Evolutionary conservation across 2,888 invertebrate genomes (phyloP).

Genomic region (Agelastica alni): DNA sequence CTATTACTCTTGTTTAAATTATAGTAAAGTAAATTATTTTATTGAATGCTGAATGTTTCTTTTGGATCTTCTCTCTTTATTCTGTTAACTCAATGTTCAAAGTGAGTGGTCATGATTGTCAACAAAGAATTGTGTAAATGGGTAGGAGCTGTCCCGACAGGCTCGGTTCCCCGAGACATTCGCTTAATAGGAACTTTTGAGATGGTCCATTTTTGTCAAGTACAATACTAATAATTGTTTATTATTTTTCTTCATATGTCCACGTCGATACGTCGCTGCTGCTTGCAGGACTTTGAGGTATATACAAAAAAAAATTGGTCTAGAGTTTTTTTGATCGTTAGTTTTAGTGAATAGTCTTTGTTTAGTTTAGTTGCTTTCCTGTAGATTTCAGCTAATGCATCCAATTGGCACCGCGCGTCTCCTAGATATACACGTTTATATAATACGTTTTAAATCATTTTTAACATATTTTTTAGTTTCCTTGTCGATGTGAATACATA

Average conservation of each 20-base stretch:
- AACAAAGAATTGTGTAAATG: slow-evolving; percentile 25
- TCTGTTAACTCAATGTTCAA: slow-evolving; percentile 49
- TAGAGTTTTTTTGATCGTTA: slow-evolving; percentile 54
- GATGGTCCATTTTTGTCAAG: slow-evolving; percentile 80
- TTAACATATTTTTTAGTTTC: not conserved
- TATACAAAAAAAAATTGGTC: slow-evolving; percentile 55
- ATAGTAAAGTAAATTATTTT: no score
- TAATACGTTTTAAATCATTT: slow-evolving; percentile 14
- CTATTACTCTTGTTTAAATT: slow-evolving; percentile 21
- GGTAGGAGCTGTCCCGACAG: slow-evolving; percentile 34
- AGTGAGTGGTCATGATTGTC: slow-evolving; percentile 54
- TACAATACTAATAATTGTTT: slow-evolving; percentile 65
- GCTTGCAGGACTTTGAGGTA: slow-evolving; percentile 86
- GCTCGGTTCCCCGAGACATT: slow-evolving; percentile 47
- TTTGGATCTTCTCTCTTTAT: slow-evolving; percentile 41
- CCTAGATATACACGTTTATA: slow-evolving; percentile 20
- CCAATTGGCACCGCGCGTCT: slow-evolving; percentile 23
- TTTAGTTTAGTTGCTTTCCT: slow-evolving; percentile 57
- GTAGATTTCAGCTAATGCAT: slow-evolving; percentile 50
- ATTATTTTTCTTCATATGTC: slow-evolving; percentile 61
- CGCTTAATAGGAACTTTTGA: slow-evolving; percentile 83
- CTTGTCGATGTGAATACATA: not conserved
- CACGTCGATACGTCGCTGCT: slow-evolving; percentile 70
- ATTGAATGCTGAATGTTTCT: slow-evolving; percentile 56
- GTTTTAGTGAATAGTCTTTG: slow-evolving; percentile 54